These are phyloP conservation scores for Oreochromis tanganicae DNA, from an alignment of 2,113 vertebrate genomes.

Conservation along the genomic window DNA sequence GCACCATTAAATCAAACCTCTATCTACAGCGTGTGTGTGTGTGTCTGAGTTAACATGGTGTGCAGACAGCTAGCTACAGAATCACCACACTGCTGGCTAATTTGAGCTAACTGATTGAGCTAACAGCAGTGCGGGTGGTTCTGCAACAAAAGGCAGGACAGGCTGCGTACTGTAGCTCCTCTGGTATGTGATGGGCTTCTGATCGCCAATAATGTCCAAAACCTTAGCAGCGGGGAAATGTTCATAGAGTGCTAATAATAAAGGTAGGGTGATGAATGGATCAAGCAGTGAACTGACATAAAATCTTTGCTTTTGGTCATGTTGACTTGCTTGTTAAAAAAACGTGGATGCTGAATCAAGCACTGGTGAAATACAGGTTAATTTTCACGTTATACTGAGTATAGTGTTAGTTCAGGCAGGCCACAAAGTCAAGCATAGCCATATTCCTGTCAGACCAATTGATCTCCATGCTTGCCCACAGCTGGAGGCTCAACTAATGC, in stretches of 20 bases:
- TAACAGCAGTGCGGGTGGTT: slow-evolving; percentile 13
- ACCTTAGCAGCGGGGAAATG: not conserved
- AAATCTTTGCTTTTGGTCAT: not conserved
- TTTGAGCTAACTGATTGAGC: slow-evolving; percentile 39
- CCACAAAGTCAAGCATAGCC: not conserved
- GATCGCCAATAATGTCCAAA: not conserved
- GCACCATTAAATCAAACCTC: slow-evolving; percentile 63
- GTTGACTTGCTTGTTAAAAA: not conserved
- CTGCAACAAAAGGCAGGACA: not conserved
- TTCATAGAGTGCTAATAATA: not conserved
- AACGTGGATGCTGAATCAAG: not conserved
- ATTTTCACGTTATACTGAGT: not conserved
- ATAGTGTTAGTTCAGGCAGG: not conserved
- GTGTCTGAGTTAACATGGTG: not conserved
- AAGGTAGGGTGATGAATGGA: not conserved
- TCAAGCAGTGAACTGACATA: not conserved
- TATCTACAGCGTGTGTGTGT: not conserved
- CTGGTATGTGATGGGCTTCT: not conserved
- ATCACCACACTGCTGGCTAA: slow-evolving; percentile 24
- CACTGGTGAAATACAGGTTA: not conserved
- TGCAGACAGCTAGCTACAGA: slow-evolving; percentile 28
- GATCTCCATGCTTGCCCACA: not conserved
- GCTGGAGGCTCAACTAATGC: not conserved
- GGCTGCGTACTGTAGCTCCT: not conserved
- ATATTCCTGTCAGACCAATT: not conserved